These are phyloP conservation scores for Polyergus mexicanus DNA, from an alignment of 1,140 invertebrate genomes.

Conservation along the genomic window DNA sequence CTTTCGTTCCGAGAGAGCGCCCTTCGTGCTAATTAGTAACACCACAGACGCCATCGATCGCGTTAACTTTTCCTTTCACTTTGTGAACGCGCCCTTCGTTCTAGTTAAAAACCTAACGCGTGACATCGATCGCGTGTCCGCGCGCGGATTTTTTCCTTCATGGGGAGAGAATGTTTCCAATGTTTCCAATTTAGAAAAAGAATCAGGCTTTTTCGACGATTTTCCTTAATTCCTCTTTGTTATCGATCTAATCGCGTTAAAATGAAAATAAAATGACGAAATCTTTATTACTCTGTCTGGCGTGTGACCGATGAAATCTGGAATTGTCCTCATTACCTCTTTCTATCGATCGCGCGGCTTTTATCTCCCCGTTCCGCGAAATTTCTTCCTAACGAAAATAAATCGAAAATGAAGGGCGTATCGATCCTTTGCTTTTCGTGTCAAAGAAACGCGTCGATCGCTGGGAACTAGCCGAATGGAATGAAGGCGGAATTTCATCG, in stretches of 20 bases:
- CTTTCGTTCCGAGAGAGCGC: conserved; percentile 59
- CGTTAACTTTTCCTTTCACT: conserved; percentile 61
- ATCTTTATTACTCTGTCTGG: background rate
- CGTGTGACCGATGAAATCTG: background rate
- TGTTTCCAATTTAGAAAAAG: background rate
- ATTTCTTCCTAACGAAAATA: background rate
- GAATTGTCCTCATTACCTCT: background rate
- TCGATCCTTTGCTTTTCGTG: conserved; percentile 23
- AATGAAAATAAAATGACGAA: background rate
- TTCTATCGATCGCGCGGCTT: background rate
- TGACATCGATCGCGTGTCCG: conserved; percentile 29
- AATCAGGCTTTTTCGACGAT: background rate
- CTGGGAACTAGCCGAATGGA: conserved; percentile 7
- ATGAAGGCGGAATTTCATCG: conserved; percentile 57
- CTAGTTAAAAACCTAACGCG: conserved; percentile 57
- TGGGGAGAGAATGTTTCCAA: background rate
- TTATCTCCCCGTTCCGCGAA: background rate
- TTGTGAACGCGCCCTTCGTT: conserved; percentile 59
- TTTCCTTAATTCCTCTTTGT: background rate
- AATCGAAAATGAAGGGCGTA: conserved; percentile 9
- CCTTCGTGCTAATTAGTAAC: conserved; percentile 62
- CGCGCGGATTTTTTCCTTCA: conserved; percentile 1
- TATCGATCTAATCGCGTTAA: background rate
- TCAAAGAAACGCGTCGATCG: conserved; percentile 30
- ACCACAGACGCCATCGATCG: conserved; percentile 60